Conservation (phyloP, 2,888 invertebrate genomes). For the Cheilosia scutellata region DNA sequence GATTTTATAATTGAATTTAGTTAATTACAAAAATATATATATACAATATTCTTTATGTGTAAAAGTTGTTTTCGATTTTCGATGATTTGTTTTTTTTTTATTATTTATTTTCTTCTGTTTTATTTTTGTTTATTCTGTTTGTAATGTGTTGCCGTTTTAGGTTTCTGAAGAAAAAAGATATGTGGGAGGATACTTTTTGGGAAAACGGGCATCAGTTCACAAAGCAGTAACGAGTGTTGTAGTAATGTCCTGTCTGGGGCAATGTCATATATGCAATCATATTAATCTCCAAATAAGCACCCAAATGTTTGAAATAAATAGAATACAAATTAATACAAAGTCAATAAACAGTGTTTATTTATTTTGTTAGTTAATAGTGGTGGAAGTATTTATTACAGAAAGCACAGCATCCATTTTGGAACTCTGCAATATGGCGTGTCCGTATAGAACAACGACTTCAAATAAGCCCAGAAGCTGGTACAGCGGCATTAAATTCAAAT, state of each 20-base stretch:
- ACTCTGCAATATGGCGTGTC: too few species aligned
- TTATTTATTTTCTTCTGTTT: slow-evolving; percentile 29
- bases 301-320: slow-evolving; percentile 46
- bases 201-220: slow-evolving; percentile 43
- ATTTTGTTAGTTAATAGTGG: slow-evolving; percentile 12
- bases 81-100: slow-evolving; percentile 42
- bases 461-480: too few species aligned
- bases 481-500: too few species aligned
- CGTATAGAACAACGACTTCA: too few species aligned
- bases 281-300: slow-evolving; percentile 55
- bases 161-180: slow-evolving; percentile 55
- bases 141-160: slow-evolving; percentile 58
- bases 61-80: slow-evolving; percentile 69
- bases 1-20: slow-evolving; percentile 53
- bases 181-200: slow-evolving; percentile 44
- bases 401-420: too few species aligned
- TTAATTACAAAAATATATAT: slow-evolving; percentile 60
- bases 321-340: slow-evolving; percentile 31
- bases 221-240: slow-evolving; percentile 23
- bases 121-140: slow-evolving; percentile 16
- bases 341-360: slow-evolving; percentile 14
- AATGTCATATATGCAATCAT: slow-evolving; percentile 29
- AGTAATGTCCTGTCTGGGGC: slow-evolving; percentile 22
- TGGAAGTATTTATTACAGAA: slow-evolving; percentile 1
- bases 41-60: slow-evolving; percentile 41